Base-by-base conservation (phyloP, 2,797 vertebrate species). In the Taenioides sp. region DNA sequence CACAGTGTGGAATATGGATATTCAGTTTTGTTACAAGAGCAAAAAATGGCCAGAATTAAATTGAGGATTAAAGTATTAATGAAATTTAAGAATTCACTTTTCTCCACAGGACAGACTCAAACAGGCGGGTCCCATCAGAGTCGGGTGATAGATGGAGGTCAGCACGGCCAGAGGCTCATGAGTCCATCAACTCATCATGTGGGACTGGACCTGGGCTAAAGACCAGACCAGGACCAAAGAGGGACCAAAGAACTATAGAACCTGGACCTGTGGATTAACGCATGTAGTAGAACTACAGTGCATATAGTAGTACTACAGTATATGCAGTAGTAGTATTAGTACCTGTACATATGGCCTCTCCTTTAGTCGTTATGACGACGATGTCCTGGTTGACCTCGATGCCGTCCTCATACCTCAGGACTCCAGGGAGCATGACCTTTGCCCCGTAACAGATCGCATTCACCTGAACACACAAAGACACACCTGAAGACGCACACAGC, bases 371-470 rank as follows among this genome's bases (percentile, higher is more conserved):
- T 77, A 99, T 95, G 66, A 99, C 93, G 0, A 98, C 97, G 0
- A 99, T 95, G 80, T 99, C 97, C 87, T 99, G 97, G 84, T 97
- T 96, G 17, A 99, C 69, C 80, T 99, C 97, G 1, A 99, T 99
- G 54, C 97, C 96, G 0, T 99, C 98, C 69, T 99, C 97, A 0
- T 99, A 99, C 1, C 97, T 83, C 7, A 99, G 93, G 9, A 99
- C 92, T 1, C 98, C 97, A 0, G 98, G 97, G 10, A 99, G 91
- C 97, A 99, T 97, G 82, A 99, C 98, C 87, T 99, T 99, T 0
- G 98, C 98, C 0, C 98, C 98, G 0, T 99, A 99, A 72, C 98
- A 99, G 82, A 99, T 98, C 0, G 98, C 97, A 27, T 99, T 99
- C 27, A 99, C 97, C 98, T 99, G 78, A 0, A 63, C 31, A 3